Evolutionary conservation across 1,140 invertebrate species (phyloP).

Genomic region (Drosophila ohnishii): DNA sequence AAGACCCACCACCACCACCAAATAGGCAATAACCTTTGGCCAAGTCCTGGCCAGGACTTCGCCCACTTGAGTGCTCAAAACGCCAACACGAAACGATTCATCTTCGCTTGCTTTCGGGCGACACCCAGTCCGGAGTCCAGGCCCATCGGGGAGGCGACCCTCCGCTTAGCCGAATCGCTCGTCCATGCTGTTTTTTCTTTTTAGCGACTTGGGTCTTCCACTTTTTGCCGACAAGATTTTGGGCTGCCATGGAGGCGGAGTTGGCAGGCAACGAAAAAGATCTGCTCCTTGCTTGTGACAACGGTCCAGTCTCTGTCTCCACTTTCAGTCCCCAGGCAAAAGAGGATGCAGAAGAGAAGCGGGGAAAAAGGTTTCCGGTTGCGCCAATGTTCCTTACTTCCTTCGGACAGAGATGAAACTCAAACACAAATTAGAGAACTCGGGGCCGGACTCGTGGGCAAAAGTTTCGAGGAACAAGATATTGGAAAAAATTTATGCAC

Average conservation of each 20-base stretch:
- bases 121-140: conserved; percentile 31
- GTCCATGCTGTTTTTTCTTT: conserved; percentile 66
- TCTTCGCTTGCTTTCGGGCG: conserved; percentile 69
- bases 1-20: conserved; percentile 3
- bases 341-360: conserved; percentile 11
- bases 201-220: conserved; percentile 33
- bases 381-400: conserved; percentile 73
- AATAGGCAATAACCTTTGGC: conserved; percentile 50
- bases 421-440: conserved; percentile 79
- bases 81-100: conserved; percentile 80
- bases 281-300: conserved; percentile 51
- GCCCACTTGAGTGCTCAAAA: conserved; percentile 74
- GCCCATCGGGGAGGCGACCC: not conserved
- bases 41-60: conserved; percentile 50
- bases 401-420: conserved; percentile 65
- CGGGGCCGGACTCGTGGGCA: conserved; percentile 36
- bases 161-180: conserved; percentile 66
- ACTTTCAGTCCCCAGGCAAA: conserved; percentile 56
- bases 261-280: conserved; percentile 27
- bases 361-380: conserved; percentile 75
- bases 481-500: conserved; percentile 54
- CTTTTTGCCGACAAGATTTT: conserved; percentile 55
- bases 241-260: conserved; percentile 42
- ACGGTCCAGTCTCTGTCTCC: conserved; percentile 31
- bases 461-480: conserved; percentile 59